Percentiles rank a stretch among this genome's conserved stretches.
phyloP scores from a whole-genome alignment of 2,888 invertebrate species.

The Habrosyne pyritoides region DNA sequence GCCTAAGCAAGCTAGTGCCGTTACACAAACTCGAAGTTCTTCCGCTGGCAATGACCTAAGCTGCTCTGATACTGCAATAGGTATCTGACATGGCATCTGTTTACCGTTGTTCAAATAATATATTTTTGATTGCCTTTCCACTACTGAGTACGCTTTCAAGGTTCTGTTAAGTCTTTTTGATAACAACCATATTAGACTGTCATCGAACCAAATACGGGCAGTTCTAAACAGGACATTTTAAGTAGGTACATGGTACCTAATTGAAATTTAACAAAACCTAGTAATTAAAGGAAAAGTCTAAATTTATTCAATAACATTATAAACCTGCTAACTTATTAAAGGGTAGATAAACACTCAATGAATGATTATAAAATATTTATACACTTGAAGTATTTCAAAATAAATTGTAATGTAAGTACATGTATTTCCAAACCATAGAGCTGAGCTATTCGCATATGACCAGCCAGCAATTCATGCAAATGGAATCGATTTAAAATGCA shows the following conservation, averaged over 20 bases:
- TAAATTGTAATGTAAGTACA: not conserved
- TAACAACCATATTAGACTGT: not conserved
- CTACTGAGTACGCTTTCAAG: not conserved
- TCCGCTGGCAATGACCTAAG: constrained; percentile 74
- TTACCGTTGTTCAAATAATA: not conserved
- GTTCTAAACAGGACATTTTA: not conserved
- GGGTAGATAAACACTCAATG: not conserved
- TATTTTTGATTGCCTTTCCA: not conserved
- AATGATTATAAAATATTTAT: not conserved
- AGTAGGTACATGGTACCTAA: not conserved
- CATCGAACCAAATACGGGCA: not conserved
- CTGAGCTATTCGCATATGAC: constrained; percentile 25
- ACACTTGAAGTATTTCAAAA: not conserved
- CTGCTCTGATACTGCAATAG: constrained; percentile 11
- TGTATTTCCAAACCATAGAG: constrained; percentile 13
- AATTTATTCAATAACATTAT: not conserved
- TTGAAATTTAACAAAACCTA: not conserved
- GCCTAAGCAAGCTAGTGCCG: constrained; percentile 50
- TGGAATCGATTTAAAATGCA: constrained; percentile 32
- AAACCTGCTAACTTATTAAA: not conserved
- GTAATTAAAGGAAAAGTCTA: not conserved
- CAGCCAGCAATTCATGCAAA: constrained; percentile 21
- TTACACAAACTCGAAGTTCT: constrained; percentile 57
- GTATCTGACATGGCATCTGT: not conserved
- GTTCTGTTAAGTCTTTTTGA: not conserved